Evolutionary conservation across 1,140 invertebrate species (phyloP).

Genomic region (Bombus vancouverensis): DNA sequence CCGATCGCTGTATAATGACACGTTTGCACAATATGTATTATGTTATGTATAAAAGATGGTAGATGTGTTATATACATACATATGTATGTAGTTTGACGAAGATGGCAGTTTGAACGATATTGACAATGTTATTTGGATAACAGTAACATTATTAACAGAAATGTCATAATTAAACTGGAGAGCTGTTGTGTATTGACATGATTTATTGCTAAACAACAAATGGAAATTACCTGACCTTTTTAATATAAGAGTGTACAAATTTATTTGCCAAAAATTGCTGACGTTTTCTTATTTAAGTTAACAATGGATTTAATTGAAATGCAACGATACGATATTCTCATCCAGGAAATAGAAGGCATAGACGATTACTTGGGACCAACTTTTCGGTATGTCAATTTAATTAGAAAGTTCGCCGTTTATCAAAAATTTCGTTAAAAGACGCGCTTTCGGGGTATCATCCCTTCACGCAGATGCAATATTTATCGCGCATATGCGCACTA

Average conservation of each 20-base stretch:
- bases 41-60: not conserved
- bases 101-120: conserved; percentile 41
- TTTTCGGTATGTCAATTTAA: conserved; percentile 85
- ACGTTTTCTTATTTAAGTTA: not conserved
- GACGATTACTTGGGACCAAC: conserved; percentile 96
- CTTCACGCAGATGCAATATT: conserved; percentile 76
- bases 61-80: not conserved
- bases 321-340: conserved; percentile 86
- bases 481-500: conserved; percentile 75
- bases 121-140: conserved; percentile 8
- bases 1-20: conserved; percentile 1
- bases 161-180: not conserved
- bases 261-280: not conserved
- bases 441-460: conserved; percentile 63
- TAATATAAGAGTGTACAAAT: not conserved
- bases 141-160: not conserved
- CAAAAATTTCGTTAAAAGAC: conserved; percentile 61
- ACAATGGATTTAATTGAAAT: conserved; percentile 51
- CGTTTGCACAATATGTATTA: not conserved
- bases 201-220: conserved; percentile 17
- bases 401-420: not conserved
- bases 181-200: not conserved
- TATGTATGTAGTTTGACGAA: not conserved
- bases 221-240: conserved; percentile 11
- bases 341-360: conserved; percentile 94